Evolutionary conservation across 2,113 vertebrate species (phyloP).

Genomic region (Propithecus coquereli): DNA sequence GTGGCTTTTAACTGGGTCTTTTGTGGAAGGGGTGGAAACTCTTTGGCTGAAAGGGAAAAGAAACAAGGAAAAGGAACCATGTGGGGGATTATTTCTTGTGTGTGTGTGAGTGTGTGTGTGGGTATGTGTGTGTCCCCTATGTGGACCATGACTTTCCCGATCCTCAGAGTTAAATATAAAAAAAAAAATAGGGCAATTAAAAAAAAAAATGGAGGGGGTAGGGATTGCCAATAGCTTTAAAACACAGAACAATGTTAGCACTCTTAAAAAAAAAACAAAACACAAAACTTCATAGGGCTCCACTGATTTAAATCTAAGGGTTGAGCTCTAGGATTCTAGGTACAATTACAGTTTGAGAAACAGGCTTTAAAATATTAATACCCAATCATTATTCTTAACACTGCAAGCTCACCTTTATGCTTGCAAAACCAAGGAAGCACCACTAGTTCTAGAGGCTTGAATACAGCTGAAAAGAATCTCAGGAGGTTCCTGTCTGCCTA

Average conservation of each 20-base stretch:
- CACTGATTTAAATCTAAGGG: not conserved
- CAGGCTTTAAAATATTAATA: not conserved
- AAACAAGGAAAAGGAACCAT: not conserved
- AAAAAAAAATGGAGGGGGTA: not conserved
- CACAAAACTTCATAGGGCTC: not conserved
- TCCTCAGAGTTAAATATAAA: not conserved
- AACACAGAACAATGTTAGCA: not conserved
- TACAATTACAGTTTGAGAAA: not conserved
- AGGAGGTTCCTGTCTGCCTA: not conserved
- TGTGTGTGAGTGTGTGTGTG: too few relatives aligned
- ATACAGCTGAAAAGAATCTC: not conserved
- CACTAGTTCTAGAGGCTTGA: not conserved
- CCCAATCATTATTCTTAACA: not conserved
- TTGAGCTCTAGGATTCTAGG: not conserved
- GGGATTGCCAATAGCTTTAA: not conserved
- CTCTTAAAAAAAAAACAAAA: not conserved
- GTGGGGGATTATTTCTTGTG: not conserved
- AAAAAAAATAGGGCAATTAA: not conserved
- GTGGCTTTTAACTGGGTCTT: not conserved
- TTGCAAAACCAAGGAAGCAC: not conserved
- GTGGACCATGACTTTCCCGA: not conserved
- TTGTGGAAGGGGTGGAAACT: not conserved
- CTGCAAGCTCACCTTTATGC: not conserved
- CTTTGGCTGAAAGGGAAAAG: not conserved
- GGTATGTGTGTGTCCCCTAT: not conserved